A percentile compares a stretch with the other conserved stretches of the same genome.
Evolutionary conservation across 1,140 invertebrate species (phyloP).

Genomic region (Tribolium madens): DNA sequence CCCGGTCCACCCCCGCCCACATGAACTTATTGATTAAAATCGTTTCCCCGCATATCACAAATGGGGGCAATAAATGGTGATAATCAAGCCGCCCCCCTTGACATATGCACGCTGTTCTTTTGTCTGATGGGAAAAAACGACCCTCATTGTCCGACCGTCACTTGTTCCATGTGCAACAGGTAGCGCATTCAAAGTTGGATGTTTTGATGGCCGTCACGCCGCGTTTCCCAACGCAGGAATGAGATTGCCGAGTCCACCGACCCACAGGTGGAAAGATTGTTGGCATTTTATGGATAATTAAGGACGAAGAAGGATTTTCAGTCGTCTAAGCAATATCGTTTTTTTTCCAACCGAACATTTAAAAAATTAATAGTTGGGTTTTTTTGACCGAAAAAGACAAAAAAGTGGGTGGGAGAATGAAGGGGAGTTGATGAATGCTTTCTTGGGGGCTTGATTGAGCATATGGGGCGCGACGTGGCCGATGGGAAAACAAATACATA

Average conservation of each 20-base stretch:
- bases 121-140: constrained; percentile 22
- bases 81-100: not conserved
- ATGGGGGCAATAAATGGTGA: not conserved
- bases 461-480: not conserved
- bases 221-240: constrained; percentile 13
- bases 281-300: not conserved
- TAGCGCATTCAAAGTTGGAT: constrained; percentile 30
- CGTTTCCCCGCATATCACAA: not conserved
- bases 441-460: not conserved
- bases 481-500: not conserved
- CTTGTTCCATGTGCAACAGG: constrained; percentile 45
- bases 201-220: constrained; percentile 29
- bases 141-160: constrained; percentile 32
- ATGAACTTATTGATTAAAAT: constrained; percentile 9
- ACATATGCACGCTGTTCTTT: constrained; percentile 14
- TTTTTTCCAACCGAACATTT: too few relatives aligned
- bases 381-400: not conserved
- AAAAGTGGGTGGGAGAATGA: not conserved
- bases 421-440: not conserved
- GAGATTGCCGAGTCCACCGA: not conserved
- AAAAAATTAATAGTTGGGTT: not conserved
- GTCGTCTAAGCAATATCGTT: not conserved
- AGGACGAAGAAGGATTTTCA: too few relatives aligned
- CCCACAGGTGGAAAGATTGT: not conserved
- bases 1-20: not conserved